Percentiles rank a stretch among this genome's conserved stretches.
phyloP scores from a whole-genome alignment of 2,797 vertebrate genomes.

The Pristis pectinata region DNA sequence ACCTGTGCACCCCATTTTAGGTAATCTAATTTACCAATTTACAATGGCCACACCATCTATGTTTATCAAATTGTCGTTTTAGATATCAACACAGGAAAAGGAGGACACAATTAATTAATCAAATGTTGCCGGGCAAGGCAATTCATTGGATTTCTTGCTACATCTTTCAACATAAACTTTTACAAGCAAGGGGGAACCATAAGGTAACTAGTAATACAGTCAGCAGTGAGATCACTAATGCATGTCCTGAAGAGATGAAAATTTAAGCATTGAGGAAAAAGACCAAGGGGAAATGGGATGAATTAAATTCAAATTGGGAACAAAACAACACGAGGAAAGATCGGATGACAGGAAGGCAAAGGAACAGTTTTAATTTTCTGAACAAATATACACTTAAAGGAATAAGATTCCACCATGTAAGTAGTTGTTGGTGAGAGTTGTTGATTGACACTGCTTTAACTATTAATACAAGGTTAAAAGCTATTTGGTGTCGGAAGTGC shows the following conservation, averaged over 20 bases:
- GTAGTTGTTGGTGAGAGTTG: neutral
- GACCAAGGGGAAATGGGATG: neutral
- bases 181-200: neutral
- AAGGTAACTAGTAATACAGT: too few species aligned
- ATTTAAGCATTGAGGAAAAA: neutral
- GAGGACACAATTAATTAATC: neutral
- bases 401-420: neutral
- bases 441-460: neutral
- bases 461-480: neutral
- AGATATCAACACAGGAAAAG: neutral
- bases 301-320: too few species aligned
- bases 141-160: neutral
- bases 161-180: neutral
- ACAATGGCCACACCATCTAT: neutral
- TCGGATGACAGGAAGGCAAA: too few species aligned
- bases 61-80: neutral
- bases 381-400: neutral
- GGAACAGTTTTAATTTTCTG: neutral
- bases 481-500: too few species aligned
- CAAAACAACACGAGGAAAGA: too few species aligned
- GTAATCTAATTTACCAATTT: neutral
- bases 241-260: neutral
- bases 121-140: neutral
- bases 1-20: neutral
- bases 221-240: neutral